phyloP scores from a whole-genome alignment of 2,888 invertebrate species.

The Drosophila birchii region DNA sequence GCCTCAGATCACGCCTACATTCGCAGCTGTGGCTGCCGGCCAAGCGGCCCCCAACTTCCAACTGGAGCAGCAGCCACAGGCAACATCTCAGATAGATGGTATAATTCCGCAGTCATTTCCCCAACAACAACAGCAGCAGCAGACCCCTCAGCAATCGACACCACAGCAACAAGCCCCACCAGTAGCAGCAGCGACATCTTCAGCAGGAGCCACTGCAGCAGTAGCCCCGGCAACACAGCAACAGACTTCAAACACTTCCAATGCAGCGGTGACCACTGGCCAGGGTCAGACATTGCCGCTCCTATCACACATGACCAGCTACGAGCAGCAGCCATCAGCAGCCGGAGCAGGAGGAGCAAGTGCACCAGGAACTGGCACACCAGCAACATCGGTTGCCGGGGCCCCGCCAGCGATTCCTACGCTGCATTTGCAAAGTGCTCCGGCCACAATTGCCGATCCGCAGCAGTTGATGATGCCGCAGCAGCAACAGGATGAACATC shows the following conservation, averaged over 20 bases:
- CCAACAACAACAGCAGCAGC: constrained; percentile 36
- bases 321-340: constrained; percentile 56
- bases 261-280: constrained; percentile 36
- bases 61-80: constrained; percentile 62
- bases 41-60: constrained; percentile 61
- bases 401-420: constrained; percentile 44
- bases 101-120: constrained; percentile 45
- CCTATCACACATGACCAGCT: constrained; percentile 77
- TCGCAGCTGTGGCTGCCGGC: constrained; percentile 68
- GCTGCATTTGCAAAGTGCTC: constrained; percentile 75
- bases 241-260: constrained; percentile 80
- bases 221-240: constrained; percentile 53
- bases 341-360: constrained; percentile 23
- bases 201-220: constrained; percentile 52
- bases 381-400: constrained; percentile 54
- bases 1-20: constrained; percentile 68
- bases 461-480: constrained; percentile 59
- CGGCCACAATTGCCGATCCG: constrained; percentile 81
- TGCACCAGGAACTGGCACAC: constrained; percentile 32
- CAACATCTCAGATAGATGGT: constrained; percentile 83
- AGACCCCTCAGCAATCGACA: constrained; percentile 41
- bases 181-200: constrained; percentile 31
- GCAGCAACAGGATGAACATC: constrained; percentile 47
- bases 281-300: constrained; percentile 82
- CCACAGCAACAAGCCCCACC: constrained; percentile 35